Evolutionary conservation across 2,797 vertebrate genomes (phyloP).

Genomic region (Acomys russatus): DNA sequence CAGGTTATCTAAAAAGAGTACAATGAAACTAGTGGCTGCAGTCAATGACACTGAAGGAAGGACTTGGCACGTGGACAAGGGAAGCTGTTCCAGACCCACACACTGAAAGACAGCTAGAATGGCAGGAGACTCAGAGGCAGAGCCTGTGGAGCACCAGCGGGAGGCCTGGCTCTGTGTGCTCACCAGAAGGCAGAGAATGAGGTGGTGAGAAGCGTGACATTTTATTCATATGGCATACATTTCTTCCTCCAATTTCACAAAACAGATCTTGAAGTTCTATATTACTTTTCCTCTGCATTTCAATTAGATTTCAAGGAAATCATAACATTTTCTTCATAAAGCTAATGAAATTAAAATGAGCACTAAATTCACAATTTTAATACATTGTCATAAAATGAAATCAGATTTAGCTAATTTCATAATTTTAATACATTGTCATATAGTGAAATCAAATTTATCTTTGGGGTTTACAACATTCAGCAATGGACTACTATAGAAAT

Average conservation of each 20-base stretch:
- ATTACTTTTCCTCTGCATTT: constrained; percentile 44
- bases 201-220: background rate
- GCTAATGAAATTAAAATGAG: constrained; percentile 55
- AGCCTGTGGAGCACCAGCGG: background rate
- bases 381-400: constrained; percentile 38
- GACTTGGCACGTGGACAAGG: background rate
- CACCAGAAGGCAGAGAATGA: background rate
- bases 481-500: constrained; percentile 60
- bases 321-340: constrained; percentile 55
- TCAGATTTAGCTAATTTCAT: background rate
- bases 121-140: background rate
- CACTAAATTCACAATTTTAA: constrained; percentile 55
- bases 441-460: constrained; percentile 35
- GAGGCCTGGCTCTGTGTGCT: background rate
- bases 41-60: constrained; percentile 15
- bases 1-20: constrained; percentile 29
- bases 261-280: constrained; percentile 20
- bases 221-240: constrained; percentile 36
- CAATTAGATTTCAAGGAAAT: constrained; percentile 55
- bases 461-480: constrained; percentile 51
- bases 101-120: background rate
- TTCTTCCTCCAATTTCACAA: constrained; percentile 54
- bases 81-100: background rate
- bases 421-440: constrained; percentile 58
- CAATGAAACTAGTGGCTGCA: background rate